Conservation (phyloP, 2,113 vertebrate genomes). For the Microcebus lehilahytsara region DNA sequence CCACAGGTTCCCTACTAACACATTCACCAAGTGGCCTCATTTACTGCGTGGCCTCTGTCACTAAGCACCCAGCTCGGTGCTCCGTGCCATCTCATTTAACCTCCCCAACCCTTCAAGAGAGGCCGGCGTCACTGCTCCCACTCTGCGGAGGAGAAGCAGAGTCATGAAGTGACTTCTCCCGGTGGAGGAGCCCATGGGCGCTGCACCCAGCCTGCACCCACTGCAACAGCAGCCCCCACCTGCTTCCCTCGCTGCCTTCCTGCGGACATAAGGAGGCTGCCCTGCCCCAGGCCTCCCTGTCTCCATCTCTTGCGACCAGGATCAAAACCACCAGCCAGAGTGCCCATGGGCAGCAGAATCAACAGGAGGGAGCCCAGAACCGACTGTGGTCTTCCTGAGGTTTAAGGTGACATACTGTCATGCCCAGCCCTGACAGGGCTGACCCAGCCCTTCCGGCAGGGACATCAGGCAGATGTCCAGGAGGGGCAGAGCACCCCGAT, state of each 20-base stretch:
- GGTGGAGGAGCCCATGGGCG: neutral
- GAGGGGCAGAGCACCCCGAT: neutral
- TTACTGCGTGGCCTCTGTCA: neutral
- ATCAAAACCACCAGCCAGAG: neutral
- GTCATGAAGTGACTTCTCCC: neutral
- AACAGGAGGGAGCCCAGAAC: neutral
- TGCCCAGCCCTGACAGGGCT: neutral
- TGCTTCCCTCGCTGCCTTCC: too few relatives aligned
- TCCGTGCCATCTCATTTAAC: neutral
- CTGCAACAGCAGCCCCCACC: neutral
- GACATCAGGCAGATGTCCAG: neutral
- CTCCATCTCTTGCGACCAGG: neutral
- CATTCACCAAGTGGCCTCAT: neutral
- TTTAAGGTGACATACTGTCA: neutral
- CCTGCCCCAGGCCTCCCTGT: neutral
- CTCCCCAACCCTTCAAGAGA: neutral
- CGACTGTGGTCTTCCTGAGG: neutral
- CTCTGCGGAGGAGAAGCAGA: neutral
- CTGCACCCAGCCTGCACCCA: neutral
- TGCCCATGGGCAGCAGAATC: neutral
- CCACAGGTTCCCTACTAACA: too few relatives aligned
- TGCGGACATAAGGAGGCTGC: neutral
- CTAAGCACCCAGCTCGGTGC: neutral
- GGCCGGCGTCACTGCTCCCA: neutral
- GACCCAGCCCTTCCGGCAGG: neutral